Evolutionary conservation across 2,113 vertebrate genomes (phyloP).

Genomic region (Macaca nemestrina): DNA sequence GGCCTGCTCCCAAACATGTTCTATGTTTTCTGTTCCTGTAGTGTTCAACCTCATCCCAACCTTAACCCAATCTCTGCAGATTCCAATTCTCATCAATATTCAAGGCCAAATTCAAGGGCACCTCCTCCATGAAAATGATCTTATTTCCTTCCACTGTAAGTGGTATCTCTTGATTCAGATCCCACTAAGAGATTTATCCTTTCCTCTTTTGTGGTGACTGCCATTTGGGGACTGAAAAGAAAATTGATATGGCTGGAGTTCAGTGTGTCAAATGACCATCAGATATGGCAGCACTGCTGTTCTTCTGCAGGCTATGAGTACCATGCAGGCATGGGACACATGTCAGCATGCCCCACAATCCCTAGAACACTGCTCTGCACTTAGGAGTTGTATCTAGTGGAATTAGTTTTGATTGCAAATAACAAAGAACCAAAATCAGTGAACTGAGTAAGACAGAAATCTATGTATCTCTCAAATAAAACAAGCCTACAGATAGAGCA

Average conservation of each 20-base stretch:
- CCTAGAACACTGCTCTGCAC: not conserved
- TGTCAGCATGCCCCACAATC: not conserved
- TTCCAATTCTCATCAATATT: not conserved
- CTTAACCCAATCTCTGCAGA: not conserved
- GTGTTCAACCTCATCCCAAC: not conserved
- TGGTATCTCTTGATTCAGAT: not conserved
- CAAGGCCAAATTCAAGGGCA: not conserved
- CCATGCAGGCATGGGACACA: not conserved
- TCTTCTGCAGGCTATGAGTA: not conserved
- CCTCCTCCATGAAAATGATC: not conserved
- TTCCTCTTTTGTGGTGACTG: not conserved
- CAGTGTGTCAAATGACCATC: not conserved
- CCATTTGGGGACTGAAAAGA: not conserved
- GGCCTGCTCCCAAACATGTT: not conserved
- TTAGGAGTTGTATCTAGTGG: not conserved
- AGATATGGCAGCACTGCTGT: not conserved
- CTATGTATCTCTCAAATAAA: not conserved
- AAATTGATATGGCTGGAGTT: not conserved
- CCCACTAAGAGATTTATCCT: not conserved
- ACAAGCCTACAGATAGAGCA: not conserved
- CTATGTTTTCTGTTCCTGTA: not conserved
- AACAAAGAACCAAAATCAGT: not conserved
- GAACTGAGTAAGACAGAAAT: not conserved
- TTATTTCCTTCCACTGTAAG: not conserved
- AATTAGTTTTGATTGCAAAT: not conserved